These are phyloP conservation scores for Philypnodon macrostomus DNA, from an alignment of 2,797 vertebrate species.

Conservation along the genomic window DNA sequence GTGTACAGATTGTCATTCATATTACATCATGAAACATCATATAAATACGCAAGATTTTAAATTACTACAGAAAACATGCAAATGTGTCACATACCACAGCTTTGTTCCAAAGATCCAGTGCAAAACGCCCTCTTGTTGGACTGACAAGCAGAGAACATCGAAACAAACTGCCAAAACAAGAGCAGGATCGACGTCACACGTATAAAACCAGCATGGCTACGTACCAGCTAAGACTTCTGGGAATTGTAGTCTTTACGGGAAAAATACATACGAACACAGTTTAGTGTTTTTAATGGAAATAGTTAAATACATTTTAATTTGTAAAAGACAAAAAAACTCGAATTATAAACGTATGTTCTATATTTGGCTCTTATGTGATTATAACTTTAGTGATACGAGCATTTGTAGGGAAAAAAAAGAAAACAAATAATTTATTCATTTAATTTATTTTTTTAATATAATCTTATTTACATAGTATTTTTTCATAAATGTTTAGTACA, in stretches of 20 bases:
- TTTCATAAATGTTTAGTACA: slow-evolving; percentile 85
- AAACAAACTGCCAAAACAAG: slow-evolving; percentile 80
- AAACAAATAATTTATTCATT: slow-evolving; percentile 66
- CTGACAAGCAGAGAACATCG: slow-evolving; percentile 64
- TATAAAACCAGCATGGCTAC: background rate
- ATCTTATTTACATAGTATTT: slow-evolving; percentile 84
- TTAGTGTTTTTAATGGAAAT: background rate
- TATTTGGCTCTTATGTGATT: no score
- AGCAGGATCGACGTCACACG: slow-evolving; percentile 45
- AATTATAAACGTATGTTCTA: no score
- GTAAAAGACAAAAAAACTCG: no score
- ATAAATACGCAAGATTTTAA: background rate
- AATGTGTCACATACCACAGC: slow-evolving; percentile 37
- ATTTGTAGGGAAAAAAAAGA: no score
- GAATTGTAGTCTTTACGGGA: slow-evolving; percentile 40
- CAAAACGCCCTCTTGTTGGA: slow-evolving; percentile 34
- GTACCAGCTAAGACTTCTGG: slow-evolving; percentile 21
- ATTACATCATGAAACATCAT: slow-evolving; percentile 4
- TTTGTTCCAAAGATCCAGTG: slow-evolving; percentile 16
- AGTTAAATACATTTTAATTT: no score
- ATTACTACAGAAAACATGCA: background rate
- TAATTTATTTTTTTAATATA: slow-evolving; percentile 85
- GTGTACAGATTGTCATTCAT: slow-evolving; percentile 14
- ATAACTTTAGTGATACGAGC: no score
- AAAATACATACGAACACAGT: no score